phyloP scores from a whole-genome alignment of 2,113 vertebrate genomes.

The Cromileptes altivelis region DNA sequence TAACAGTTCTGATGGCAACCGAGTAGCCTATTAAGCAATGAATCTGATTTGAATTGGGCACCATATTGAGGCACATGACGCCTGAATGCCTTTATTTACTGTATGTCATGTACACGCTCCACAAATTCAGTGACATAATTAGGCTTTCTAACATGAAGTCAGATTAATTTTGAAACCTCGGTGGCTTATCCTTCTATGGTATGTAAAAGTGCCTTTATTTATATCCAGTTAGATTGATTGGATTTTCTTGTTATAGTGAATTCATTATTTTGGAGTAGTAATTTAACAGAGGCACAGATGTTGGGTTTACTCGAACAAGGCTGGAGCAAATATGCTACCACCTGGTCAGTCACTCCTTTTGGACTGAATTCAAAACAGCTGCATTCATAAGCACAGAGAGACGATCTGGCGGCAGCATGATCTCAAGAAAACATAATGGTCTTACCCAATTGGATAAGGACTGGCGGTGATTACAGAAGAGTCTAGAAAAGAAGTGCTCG shows the following conservation, averaged over 20 bases:
- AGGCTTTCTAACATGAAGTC: background rate
- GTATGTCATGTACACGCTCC: background rate
- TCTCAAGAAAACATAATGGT: slow-evolving; percentile 23
- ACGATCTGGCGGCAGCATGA: background rate
- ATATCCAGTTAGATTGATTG: background rate
- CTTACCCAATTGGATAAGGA: slow-evolving; percentile 45
- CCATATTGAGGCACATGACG: background rate
- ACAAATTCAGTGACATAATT: background rate
- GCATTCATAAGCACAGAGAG: background rate
- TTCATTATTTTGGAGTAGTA: slow-evolving; percentile 24
- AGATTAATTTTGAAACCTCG: background rate
- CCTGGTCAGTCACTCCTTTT: slow-evolving; percentile 17
- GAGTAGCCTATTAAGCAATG: background rate
- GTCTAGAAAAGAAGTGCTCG: slow-evolving; percentile 27
- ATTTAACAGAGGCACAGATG: slow-evolving; percentile 13
- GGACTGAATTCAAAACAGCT: slow-evolving; percentile 15
- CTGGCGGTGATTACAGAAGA: slow-evolving; percentile 52
- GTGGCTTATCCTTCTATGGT: background rate
- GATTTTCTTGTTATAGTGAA: background rate
- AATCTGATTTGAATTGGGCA: background rate
- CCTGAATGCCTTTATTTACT: slow-evolving; percentile 4
- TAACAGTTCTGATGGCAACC: background rate
- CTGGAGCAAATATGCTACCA: slow-evolving; percentile 15
- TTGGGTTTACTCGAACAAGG: background rate
- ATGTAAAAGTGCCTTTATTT: background rate